A percentile compares a stretch with the other conserved stretches of the same genome.
Evolutionary conservation across 2,113 vertebrate species (phyloP).

Genomic region (Sinocyclocheilus grahami): DNA sequence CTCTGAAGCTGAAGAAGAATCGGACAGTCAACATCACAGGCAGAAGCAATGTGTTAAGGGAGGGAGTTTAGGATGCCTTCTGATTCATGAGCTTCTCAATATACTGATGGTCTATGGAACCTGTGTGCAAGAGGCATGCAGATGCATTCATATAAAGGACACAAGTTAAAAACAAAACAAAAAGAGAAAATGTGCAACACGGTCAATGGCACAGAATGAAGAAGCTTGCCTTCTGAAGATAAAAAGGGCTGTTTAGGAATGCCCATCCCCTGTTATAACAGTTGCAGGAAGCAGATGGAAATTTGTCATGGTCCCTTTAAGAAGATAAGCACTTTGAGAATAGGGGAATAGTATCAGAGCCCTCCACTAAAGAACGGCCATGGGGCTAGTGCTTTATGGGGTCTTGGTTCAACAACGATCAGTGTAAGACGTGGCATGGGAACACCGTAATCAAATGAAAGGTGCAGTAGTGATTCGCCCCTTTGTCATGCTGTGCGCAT

Average conservation of each 20-base stretch:
- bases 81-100: conserved; percentile 32
- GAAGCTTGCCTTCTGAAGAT: not conserved
- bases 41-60: conserved; percentile 22
- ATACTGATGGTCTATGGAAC: not conserved
- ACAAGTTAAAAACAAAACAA: conserved; percentile 36
- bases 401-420: conserved; percentile 11
- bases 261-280: conserved; percentile 28
- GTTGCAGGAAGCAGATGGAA: conserved; percentile 1
- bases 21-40: conserved; percentile 8
- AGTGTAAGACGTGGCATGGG: not conserved
- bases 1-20: conserved; percentile 38
- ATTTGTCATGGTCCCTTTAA: conserved; percentile 53
- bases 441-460: conserved; percentile 18
- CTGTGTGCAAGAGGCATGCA: conserved; percentile 48
- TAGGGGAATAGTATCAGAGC: not conserved
- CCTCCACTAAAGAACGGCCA: not conserved
- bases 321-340: conserved; percentile 9
- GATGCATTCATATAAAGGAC: conserved; percentile 37
- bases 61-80: not conserved
- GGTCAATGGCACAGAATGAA: conserved; percentile 44
- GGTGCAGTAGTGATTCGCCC: conserved; percentile 16
- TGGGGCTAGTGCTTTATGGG: not conserved
- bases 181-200: conserved; percentile 23
- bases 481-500: conserved; percentile 15
- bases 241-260: conserved; percentile 14